Conservation (phyloP, 2,113 vertebrate species). For the Ictidomys tridecemlineatus region DNA sequence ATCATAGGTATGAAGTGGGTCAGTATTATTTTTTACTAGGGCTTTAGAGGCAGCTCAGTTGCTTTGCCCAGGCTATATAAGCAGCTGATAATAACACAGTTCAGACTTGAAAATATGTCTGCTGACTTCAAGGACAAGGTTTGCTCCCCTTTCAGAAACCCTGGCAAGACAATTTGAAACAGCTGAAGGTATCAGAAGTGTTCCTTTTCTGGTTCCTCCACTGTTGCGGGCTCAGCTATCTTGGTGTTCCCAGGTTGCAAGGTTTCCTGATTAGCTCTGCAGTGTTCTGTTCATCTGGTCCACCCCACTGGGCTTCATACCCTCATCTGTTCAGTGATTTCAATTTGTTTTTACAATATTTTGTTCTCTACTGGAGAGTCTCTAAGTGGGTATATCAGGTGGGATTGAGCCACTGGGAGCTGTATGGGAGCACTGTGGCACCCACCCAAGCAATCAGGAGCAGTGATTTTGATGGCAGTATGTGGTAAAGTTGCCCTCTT, state of each 20-base stretch:
- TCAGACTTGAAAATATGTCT: not conserved
- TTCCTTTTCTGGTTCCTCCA: not conserved
- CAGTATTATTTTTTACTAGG: not conserved
- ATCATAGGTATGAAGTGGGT: not conserved
- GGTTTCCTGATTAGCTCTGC: constrained; percentile 73
- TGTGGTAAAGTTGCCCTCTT: constrained; percentile 64
- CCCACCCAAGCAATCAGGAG: constrained; percentile 73
- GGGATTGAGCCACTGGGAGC: constrained; percentile 65
- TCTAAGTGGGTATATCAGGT: constrained; percentile 74
- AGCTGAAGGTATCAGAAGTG: constrained; percentile 50
- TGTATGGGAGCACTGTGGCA: not conserved
- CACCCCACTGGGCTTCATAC: constrained; percentile 68
- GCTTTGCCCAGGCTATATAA: not conserved
- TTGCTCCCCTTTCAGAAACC: constrained; percentile 44
- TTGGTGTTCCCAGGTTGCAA: constrained; percentile 42
- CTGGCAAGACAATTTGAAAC: constrained; percentile 25
- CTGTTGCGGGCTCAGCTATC: not conserved
- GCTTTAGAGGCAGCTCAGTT: not conserved
- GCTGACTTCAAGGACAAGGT: constrained; percentile 33
- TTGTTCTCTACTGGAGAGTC: constrained; percentile 73
- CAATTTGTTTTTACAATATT: constrained; percentile 81
- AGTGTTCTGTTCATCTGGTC: constrained; percentile 56
- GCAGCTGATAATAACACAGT: constrained; percentile 9
- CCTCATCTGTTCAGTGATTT: constrained; percentile 77
- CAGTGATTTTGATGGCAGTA: constrained; percentile 63